Percentiles rank a stretch among this genome's conserved stretches.
Conservation (phyloP, 2,113 vertebrate species). For the Leiothrix lutea region DNA sequence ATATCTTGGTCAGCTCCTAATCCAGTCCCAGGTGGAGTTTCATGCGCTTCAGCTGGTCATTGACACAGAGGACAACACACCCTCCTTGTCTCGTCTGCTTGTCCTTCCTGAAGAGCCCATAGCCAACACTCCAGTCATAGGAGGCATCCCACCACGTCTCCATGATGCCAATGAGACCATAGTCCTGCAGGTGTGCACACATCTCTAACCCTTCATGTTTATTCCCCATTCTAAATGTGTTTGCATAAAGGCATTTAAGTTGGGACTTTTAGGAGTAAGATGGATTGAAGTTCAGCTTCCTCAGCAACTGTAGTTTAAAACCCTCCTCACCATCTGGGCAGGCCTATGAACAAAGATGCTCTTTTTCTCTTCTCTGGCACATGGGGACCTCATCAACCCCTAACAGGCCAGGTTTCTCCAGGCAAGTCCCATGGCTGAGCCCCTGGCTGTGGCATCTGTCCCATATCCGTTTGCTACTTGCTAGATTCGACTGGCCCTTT, state of each 20-base stretch:
- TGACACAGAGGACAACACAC: fast-evolving
- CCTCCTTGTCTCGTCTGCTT: too few relatives aligned
- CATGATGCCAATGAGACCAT: fast-evolving
- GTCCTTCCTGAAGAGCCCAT: neutral
- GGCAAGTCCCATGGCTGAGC: neutral
- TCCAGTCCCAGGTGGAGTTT: neutral
- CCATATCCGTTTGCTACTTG: neutral
- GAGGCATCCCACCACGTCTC: neutral
- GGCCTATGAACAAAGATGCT: neutral
- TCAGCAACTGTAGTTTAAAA: neutral
- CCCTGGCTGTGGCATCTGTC: fast-evolving
- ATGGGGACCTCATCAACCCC: neutral
- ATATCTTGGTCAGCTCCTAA: neutral
- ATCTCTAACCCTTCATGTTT: neutral
- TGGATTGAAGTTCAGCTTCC: neutral
- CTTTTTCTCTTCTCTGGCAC: neutral
- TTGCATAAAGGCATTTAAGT: neutral
- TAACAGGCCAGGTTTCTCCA: neutral
- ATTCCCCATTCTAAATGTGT: neutral
- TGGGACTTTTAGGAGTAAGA: neutral
- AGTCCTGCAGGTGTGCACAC: neutral
- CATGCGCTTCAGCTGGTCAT: neutral
- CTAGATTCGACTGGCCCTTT: neutral
- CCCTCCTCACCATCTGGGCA: neutral
- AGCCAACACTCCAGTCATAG: neutral